These are phyloP conservation scores for Drosophila recens DNA, from an alignment of 2,888 invertebrate species.

Conservation along the genomic window DNA sequence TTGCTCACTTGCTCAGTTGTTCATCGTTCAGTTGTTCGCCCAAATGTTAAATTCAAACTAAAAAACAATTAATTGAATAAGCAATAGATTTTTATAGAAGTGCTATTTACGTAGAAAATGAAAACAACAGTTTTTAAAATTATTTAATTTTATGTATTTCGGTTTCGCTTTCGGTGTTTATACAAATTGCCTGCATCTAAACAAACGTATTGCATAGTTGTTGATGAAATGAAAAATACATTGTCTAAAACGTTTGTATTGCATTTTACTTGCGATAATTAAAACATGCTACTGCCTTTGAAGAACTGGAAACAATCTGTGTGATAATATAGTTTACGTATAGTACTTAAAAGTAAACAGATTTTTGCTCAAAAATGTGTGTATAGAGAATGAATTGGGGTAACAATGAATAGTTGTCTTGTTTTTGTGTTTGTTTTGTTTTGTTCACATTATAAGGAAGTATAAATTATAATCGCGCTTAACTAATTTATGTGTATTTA, in stretches of 20 bases:
- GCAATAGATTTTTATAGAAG: too few relatives aligned
- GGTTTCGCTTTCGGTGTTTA: constrained; percentile 60
- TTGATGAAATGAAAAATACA: constrained; percentile 44
- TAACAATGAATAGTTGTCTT: constrained; percentile 67
- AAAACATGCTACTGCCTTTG: constrained; percentile 62
- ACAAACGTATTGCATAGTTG: constrained; percentile 55
- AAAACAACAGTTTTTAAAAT: constrained; percentile 48
- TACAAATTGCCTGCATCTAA: constrained; percentile 58
- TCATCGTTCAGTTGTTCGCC: too few relatives aligned
- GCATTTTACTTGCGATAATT: constrained; percentile 50
- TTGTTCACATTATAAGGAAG: constrained; percentile 35
- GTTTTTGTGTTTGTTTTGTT: constrained; percentile 6
- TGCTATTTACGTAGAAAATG: background rate
- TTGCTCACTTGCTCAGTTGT: too few relatives aligned
- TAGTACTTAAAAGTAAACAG: constrained; percentile 60
- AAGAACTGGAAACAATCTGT: constrained; percentile 62
- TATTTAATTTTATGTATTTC: constrained; percentile 62
- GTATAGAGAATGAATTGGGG: constrained; percentile 27
- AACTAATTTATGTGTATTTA: constrained; percentile 61
- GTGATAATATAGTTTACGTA: constrained; percentile 35
- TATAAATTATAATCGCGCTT: constrained; percentile 61
- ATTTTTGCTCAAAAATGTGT: constrained; percentile 27
- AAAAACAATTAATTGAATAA: too few relatives aligned
- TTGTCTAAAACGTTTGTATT: constrained; percentile 52
- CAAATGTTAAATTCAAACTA: too few relatives aligned